Percentiles rank a stretch among this genome's conserved stretches.
Conservation (phyloP, 2,797 vertebrate species). For the Craterocephalus amniculus region DNA sequence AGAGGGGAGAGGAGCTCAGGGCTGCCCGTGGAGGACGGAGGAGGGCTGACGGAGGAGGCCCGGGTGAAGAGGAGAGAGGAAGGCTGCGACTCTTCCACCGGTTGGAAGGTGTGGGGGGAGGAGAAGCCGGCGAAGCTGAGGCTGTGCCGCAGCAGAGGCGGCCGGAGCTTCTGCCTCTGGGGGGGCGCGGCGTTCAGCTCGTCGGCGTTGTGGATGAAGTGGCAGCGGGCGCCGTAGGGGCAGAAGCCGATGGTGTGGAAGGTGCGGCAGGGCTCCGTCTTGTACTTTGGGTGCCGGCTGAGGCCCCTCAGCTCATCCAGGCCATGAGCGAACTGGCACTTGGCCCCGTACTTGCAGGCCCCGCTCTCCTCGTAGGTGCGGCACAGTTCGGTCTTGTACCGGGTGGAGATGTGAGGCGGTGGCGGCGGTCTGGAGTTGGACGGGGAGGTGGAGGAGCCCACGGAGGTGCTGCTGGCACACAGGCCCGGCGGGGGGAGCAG, state of each 20-base stretch:
- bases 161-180: conserved; percentile 54
- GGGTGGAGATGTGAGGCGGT: conserved; percentile 75
- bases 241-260: conserved; percentile 89
- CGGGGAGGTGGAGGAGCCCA: conserved; percentile 43
- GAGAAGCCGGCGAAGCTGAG: conserved; percentile 86
- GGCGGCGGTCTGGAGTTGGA: conserved; percentile 31
- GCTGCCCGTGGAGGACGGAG: conserved; percentile 72
- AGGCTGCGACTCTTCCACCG: conserved; percentile 55
- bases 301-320: conserved; percentile 82
- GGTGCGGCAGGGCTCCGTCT: conserved; percentile 86
- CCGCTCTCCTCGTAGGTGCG: conserved; percentile 85
- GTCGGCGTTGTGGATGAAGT: conserved; percentile 87
- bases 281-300: conserved; percentile 86
- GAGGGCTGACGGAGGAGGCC: conserved; percentile 76
- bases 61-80: conserved; percentile 67
- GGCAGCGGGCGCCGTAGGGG: conserved; percentile 86
- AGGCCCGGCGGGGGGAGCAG: conserved; percentile 75
- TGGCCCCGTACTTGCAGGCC: conserved; percentile 84
- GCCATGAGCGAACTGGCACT: conserved; percentile 88
- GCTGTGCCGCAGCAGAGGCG: conserved; percentile 82
- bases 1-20: conserved; percentile 75
- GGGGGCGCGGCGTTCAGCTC: conserved; percentile 46
- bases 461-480: conserved; percentile 54
- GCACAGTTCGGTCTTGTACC: conserved; percentile 88
- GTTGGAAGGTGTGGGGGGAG: conserved; percentile 64